Evolutionary conservation across 1,140 invertebrate species (phyloP), one percentile per base, ranked within the genome.

Genomic region (Drosophila carrolli): DNA sequence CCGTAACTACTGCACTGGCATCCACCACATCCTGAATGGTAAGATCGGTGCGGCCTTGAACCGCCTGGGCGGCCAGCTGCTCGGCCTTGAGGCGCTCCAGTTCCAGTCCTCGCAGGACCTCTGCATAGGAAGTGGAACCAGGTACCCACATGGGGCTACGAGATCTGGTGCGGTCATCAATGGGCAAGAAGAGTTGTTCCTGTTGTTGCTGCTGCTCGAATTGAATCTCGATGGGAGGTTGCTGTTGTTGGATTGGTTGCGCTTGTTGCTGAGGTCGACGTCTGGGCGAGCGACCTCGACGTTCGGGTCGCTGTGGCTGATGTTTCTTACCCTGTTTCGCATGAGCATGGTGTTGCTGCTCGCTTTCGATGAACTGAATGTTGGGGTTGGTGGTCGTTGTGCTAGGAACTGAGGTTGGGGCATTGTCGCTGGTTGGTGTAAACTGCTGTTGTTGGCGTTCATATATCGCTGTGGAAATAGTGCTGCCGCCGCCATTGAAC

Each of bases 61-160:
- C 48, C 8, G 58, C 41, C 43, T 84, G 67, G 23, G 65, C 43
- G 40, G 72, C 85, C 47, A 78, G 32, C 48, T 86, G 65, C 23
- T 81, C 89, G 6, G 85, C 84, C 37, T 75, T 71, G 16, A 90
- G 44, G 1, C 91, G 84, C 54, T 91, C 88, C 14, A 92, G 35
- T 78, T 93, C 93, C 44, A 93, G 89, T 48, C 96, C 96, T 53
- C 94, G 94, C 9, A 97, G 93, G 62, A 97, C 95, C 91, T 97
- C 96, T 6, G 96, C 96, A 89, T 97, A 97, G 32, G 96, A 94
- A 11, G 95, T 95, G 10, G 95, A 95, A 35, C 95, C 96, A 0
- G 95, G 95, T 8, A 93, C 82, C 95, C 95, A 96, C 68, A 96
- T 94, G 13, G 95, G 96, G 92, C 96, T 96, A 11, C 94, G 94